phyloP scores from a whole-genome alignment of 2,797 vertebrate species.

The Pelodytes ibericus region DNA sequence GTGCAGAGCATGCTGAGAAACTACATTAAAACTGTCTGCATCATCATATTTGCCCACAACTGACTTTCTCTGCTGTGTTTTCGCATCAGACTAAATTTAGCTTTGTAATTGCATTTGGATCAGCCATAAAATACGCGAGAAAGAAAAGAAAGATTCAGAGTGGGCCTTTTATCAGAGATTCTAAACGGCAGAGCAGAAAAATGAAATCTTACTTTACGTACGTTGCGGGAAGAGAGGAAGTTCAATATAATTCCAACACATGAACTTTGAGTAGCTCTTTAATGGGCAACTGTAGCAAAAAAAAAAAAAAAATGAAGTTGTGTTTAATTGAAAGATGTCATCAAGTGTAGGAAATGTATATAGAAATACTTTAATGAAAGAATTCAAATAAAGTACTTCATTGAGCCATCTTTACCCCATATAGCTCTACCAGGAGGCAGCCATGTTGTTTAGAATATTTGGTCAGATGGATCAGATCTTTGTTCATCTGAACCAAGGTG shows the following conservation, averaged over 20 bases:
- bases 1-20: conserved; percentile 48
- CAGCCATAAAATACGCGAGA: conserved; percentile 44
- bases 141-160: conserved; percentile 34
- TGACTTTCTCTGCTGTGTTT: conserved; percentile 55
- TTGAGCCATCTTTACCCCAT: no score
- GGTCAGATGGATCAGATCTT: no score
- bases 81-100: conserved; percentile 55
- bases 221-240: conserved; percentile 22
- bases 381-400: no score
- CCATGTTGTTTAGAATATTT: no score
- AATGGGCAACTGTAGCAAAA: no score
- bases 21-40: conserved; percentile 46
- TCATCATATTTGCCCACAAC: conserved; percentile 55
- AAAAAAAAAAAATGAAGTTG: no score
- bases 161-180: conserved; percentile 35
- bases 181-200: conserved; percentile 42
- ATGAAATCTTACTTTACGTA: conserved; percentile 31
- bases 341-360: no score
- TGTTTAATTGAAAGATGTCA: no score
- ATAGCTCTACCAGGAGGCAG: no score
- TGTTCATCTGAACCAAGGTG: no score
- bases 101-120: conserved; percentile 50
- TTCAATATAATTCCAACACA: conserved; percentile 13
- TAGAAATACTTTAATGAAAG: no score
- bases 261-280: conserved; percentile 11